A percentile compares a stretch with the other conserved stretches of the same genome.
These are phyloP conservation scores for Eupeodes corollae DNA, from an alignment of 1,140 invertebrate genomes.

Conservation along the genomic window DNA sequence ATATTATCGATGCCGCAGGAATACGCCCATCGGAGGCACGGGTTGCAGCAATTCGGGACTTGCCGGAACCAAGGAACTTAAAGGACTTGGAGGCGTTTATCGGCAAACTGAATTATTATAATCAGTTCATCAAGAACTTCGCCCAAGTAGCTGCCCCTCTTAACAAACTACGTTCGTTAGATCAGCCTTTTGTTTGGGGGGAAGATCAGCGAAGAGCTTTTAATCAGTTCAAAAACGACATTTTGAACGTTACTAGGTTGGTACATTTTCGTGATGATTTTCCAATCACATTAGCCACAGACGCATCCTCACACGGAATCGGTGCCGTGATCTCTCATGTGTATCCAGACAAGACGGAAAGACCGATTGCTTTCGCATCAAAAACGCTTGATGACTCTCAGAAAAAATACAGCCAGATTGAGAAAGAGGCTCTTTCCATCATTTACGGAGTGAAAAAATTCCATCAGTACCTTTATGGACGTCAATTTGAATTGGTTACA, in stretches of 20 bases:
- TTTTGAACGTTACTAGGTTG: slow-evolving; percentile 8
- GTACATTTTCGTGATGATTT: slow-evolving; percentile 23
- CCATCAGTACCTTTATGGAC: background rate
- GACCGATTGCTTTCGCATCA: slow-evolving; percentile 5
- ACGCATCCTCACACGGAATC: slow-evolving; percentile 28
- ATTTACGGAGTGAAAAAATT: too few relatives aligned
- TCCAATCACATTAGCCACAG: slow-evolving; percentile 25
- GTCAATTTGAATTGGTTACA: slow-evolving; percentile 14
- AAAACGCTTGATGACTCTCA: slow-evolving; percentile 5
- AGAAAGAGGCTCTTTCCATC: too few relatives aligned
- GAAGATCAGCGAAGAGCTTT: slow-evolving; percentile 5
- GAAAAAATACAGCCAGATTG: background rate
- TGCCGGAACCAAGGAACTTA: too few relatives aligned
- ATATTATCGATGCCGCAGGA: too few relatives aligned
- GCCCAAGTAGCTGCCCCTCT: background rate
- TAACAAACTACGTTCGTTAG: slow-evolving; percentile 2
- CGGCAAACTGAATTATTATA: slow-evolving; percentile 35
- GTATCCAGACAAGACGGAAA: slow-evolving; percentile 17
- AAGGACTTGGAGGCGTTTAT: slow-evolving; percentile 29
- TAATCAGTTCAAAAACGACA: too few relatives aligned
- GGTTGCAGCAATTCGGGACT: too few relatives aligned
- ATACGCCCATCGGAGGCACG: too few relatives aligned
- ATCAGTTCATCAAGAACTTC: too few relatives aligned
- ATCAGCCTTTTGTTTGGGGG: slow-evolving; percentile 4
- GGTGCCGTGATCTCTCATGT: slow-evolving; percentile 35